Percentiles rank a stretch among this genome's conserved stretches.
These are phyloP conservation scores for Myopa tessellatipennis DNA, from an alignment of 2,888 invertebrate species.

Conservation along the genomic window DNA sequence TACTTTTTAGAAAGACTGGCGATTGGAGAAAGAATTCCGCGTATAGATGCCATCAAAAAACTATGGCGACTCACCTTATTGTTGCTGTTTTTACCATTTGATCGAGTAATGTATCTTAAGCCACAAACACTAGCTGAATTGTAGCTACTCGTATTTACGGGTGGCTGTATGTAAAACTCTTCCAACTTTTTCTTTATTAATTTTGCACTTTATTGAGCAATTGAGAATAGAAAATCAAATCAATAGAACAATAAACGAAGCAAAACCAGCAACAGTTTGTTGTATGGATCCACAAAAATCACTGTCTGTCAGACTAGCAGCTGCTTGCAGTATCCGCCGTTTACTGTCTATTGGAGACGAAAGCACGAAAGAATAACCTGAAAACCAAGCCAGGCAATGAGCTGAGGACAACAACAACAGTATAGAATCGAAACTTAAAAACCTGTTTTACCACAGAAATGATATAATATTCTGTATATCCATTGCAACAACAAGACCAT, in stretches of 20 bases:
- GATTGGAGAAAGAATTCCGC: not conserved
- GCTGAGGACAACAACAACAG: slow-evolving; percentile 32
- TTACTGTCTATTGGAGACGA: slow-evolving; percentile 30
- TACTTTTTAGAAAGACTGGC: no score
- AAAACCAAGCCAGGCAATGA: slow-evolving; percentile 1
- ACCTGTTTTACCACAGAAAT: slow-evolving; percentile 49
- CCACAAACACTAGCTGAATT: not conserved
- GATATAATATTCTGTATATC: not conserved
- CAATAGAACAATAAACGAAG: not conserved
- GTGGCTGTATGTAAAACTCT: not conserved
- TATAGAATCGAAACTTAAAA: slow-evolving; percentile 47
- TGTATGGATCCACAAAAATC: not conserved
- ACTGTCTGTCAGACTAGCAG: not conserved
- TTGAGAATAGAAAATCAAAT: not conserved
- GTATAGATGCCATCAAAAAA: not conserved
- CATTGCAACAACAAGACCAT: slow-evolving; percentile 8
- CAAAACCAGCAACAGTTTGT: slow-evolving; percentile 16
- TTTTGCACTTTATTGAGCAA: not conserved
- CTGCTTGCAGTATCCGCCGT: slow-evolving; percentile 14
- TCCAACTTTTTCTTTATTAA: not conserved
- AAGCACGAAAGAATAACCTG: slow-evolving; percentile 18
- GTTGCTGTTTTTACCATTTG: not conserved
- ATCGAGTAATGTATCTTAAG: not conserved
- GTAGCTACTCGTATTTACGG: not conserved
- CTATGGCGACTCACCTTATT: not conserved